Evolutionary conservation across 1,140 invertebrate species (phyloP), one percentile per base, ranked within the genome.

Genomic region (Pentalonia nigronervosa): DNA sequence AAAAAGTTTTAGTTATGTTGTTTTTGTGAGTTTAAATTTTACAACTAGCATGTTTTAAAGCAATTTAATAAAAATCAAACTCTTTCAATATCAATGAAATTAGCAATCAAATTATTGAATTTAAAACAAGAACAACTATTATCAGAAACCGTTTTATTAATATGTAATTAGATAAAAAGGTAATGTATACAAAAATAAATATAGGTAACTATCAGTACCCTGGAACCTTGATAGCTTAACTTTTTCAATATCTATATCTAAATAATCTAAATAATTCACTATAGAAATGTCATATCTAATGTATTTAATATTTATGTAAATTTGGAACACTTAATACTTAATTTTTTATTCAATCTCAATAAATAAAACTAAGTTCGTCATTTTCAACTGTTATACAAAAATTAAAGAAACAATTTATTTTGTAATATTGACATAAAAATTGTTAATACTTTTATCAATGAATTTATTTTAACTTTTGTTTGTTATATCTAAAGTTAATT

Each of bases 21-120:
- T 30, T 87, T 14, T 45, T 86, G 9, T 83, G 8, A 0, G 84
- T 48, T 87, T 87, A 87, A n/a, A 83, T 41, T 83, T 76, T 76
- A 86, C 20, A 50, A n/a, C 30, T 88, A 88, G 86, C 47, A n/a
- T 88, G 30, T 88, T 50, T 48, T 88, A 50, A 34, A 88, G n/a
- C 41, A 87, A 48, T 87, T 48, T 87, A 88, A 50, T 50, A n/a
- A 50, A 50, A 88, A 50, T 88, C n/a, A 30, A 88, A 88, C 86
- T 86, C 23, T 41, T 86, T 9, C 36, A 41, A 30, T 45, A 45
- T 25, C 23, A 23, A 41, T 45, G 23, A 86, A 86, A 86, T 14
- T 9, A 45, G 2, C 36, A 23, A 86, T 20, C 14, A 76, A 76
- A n/a, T 76, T 76, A 76, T 76, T 76, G 17, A 67, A 67, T 67